Base-by-base conservation (phyloP, 1,140 invertebrate genomes). In the Halyomorpha halys region DNA sequence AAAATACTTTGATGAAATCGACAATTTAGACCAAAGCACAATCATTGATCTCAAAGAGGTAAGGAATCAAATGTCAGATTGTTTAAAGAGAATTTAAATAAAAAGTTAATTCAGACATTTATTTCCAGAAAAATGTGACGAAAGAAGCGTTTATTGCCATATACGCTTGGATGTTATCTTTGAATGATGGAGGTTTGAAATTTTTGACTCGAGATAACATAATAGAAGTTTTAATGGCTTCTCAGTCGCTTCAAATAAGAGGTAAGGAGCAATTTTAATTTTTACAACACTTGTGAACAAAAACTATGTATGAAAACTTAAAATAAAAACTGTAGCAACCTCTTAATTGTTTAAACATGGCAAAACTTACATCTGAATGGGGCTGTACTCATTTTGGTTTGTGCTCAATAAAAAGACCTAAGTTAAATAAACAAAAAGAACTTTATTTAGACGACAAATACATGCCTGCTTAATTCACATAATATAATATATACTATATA, bases 141-240 rank as follows among this genome's bases (percentile, higher is more conserved):
- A 77, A 80, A 1, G 73, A 75, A 68, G 81, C 84, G 1, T 88
- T 87, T 70, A 78, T 79, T 18, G 79, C 81, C 45, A 82, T 86
- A 66, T 89, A 88, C 71, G 81, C 85, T 64, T 89, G 86, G 86
- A 87, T 87, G 85, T 81, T 85, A 66, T 80, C 77, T 53, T 75
- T 78, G 15, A 76, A 74, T 4, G 75, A 71, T 23, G 79, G 83
- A 16, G 81, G 80, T 59, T 81, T 80, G 65, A 79, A 79, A 47
- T 70, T 81, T 1, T 70, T 86, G 2, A 79, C 78, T 59, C 77
- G 83, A 63, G 78, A 85, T 56, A 83, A 85, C 69, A 82, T 87
- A 59, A 71, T 87, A 44, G 83, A 86, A 63, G 72, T 88, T 15
- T 86, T 86, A 69, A 77, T 78, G 67, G 81, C 84, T 0, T 80